A percentile compares a stretch with the other conserved stretches of the same genome.
These are phyloP conservation scores for Catagonus wagneri DNA, from an alignment of 2,113 vertebrate genomes.

Conservation along the genomic window DNA sequence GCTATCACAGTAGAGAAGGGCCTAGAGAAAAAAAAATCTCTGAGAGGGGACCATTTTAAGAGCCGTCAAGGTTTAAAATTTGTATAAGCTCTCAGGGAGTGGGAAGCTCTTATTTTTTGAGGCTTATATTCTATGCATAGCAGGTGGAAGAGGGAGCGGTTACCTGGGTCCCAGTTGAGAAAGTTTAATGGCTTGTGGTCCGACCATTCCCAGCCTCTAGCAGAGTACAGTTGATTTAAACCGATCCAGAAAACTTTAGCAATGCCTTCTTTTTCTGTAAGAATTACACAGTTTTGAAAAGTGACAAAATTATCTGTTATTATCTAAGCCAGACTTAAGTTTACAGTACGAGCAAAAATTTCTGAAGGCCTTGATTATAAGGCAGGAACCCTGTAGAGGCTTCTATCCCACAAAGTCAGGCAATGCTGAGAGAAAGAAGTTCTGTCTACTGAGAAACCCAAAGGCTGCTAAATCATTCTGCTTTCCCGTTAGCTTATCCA, in stretches of 20 bases:
- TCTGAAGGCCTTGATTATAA: neutral
- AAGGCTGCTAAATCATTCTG: neutral
- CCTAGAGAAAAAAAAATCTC: neutral
- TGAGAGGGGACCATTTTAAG: neutral
- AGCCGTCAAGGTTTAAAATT: slow-evolving; percentile 16
- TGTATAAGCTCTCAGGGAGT: neutral
- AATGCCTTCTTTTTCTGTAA: slow-evolving; percentile 85
- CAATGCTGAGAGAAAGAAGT: neutral
- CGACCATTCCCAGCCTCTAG: slow-evolving; percentile 98
- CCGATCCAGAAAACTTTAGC: slow-evolving; percentile 95
- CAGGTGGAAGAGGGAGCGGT: neutral
- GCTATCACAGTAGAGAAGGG: neutral
- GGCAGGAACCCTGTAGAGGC: neutral
- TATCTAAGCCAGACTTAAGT: slow-evolving; percentile 38
- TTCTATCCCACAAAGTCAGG: neutral
- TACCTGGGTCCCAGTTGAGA: slow-evolving; percentile 94
- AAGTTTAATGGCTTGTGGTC: slow-evolving; percentile 92
- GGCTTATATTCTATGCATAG: neutral
- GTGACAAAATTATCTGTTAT: neutral
- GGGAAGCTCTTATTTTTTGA: neutral
- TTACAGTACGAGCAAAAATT: slow-evolving; percentile 35
- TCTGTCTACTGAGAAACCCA: neutral
- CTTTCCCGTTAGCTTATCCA: slow-evolving; percentile 27
- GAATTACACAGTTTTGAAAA: slow-evolving; percentile 55
- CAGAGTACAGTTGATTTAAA: slow-evolving; percentile 93